Evolutionary conservation across 1,140 invertebrate species (phyloP), one percentile per base, ranked within the genome.

Genomic region (Neodiprion virginianus): DNA sequence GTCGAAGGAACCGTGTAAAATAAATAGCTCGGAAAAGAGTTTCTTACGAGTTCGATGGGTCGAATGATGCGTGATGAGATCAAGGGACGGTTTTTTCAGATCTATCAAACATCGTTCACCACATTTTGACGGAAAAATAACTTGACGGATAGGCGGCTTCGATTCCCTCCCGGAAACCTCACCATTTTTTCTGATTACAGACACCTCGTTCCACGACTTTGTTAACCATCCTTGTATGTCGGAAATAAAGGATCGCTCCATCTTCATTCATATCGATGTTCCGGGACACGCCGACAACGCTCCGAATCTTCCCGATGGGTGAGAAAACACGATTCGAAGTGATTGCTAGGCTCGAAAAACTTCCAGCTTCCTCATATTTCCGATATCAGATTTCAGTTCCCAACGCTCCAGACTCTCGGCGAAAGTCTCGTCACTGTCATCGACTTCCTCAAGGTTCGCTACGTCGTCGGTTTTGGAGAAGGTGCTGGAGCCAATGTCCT

Each of bases 401-500:
- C 96, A 7, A 92, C 92, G 40, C 92, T 97, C 81, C 94, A 96
- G 87, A 92, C 92, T 68, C 89, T 97, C 53, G 95, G 95, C 49
- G 96, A 96, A 86, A 95, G 96, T 84, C 85, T 97, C 71, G 92
- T 95, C 10, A 93, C 93, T 49, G 93, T 97, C 9, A 86, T 97
- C 81, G 95, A 97, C 84, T 93, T 96, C 80, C 88, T 97, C 10
- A 94, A 93, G 78, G 91, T 94, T 7, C 92, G 92, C 75, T 93
- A 93, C 84, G 95, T 95, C 1, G 93, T 97, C 68, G 94, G 95
- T 8, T 87, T 97, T 17, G 96, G 96, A 12, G 96, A 97, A 87
- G 96, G 96, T 8, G 96, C 96, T 7, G 96, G 96, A 1, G 95
- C 96, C 28, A 97, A 97, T 87, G 94, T 96, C 70, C 87, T 97